Evolutionary conservation across 2,888 invertebrate species (phyloP).

Genomic region (Apantesis nais): DNA sequence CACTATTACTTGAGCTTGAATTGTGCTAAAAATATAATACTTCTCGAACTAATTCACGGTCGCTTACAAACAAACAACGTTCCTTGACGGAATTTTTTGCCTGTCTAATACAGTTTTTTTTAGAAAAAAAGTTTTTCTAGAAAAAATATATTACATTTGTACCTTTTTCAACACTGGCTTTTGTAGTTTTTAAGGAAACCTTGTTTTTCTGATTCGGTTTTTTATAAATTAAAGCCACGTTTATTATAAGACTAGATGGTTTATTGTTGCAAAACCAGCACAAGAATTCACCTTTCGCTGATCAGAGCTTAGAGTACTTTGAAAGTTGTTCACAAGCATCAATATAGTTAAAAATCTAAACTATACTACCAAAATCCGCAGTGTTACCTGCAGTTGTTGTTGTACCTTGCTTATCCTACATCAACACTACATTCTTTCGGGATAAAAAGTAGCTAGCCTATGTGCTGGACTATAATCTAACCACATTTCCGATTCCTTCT

Average conservation of each 20-base stretch:
- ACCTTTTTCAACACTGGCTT: neutral
- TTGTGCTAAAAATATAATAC: slow-evolving; percentile 22
- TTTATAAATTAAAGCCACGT: neutral
- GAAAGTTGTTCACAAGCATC: neutral
- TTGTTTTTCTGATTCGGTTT: neutral
- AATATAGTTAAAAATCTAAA: neutral
- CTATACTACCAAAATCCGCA: no score
- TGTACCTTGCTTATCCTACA: no score
- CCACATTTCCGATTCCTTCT: neutral
- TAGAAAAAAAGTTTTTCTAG: neutral
- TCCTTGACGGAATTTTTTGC: neutral
- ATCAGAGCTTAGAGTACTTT: neutral
- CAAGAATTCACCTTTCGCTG: neutral
- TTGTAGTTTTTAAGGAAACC: neutral
- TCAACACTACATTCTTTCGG: no score
- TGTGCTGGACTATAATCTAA: neutral
- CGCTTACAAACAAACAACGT: slow-evolving; percentile 28
- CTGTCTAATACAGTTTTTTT: neutral
- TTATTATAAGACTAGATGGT: neutral
- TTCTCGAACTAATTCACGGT: slow-evolving; percentile 26
- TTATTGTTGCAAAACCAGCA: neutral
- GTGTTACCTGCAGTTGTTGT: no score
- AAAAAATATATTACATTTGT: neutral
- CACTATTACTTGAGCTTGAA: slow-evolving; percentile 15
- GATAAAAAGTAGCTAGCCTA: no score